Evolutionary conservation across 2,797 vertebrate species (phyloP).

Genomic region (Neostethus bicornis): DNA sequence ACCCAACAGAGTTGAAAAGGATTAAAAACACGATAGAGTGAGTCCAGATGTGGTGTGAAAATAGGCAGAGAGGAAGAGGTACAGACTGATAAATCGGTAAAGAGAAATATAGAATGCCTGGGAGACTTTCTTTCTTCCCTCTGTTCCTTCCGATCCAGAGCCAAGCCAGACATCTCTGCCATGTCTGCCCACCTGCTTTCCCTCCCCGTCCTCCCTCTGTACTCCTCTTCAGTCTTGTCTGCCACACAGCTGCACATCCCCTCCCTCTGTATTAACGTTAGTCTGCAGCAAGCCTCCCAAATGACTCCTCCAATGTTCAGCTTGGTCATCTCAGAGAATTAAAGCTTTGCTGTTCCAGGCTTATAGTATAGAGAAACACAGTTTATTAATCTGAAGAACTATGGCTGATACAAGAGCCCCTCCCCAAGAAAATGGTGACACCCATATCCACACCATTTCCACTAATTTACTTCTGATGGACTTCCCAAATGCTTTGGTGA

Average conservation of each 20-base stretch:
- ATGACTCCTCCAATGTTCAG: slow-evolving; percentile 44
- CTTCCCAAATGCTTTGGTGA: not conserved
- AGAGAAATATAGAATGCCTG: slow-evolving; percentile 58
- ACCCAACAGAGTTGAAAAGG: slow-evolving; percentile 47
- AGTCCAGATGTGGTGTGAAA: slow-evolving; percentile 70
- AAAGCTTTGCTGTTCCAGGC: slow-evolving; percentile 24
- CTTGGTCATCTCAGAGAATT: slow-evolving; percentile 34
- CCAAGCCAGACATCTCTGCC: slow-evolving; percentile 66
- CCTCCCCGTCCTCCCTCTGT: slow-evolving; percentile 55
- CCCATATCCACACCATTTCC: not conserved
- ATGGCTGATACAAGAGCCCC: slow-evolving; percentile 20
- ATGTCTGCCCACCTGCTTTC: slow-evolving; percentile 65
- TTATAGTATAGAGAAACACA: slow-evolving; percentile 25
- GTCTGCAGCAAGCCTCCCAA: slow-evolving; percentile 43
- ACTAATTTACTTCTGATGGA: not conserved
- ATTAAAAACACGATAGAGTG: slow-evolving; percentile 31
- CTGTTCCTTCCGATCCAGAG: slow-evolving; percentile 55
- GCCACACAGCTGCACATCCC: slow-evolving; percentile 67
- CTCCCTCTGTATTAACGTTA: slow-evolving; percentile 44
- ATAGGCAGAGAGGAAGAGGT: slow-evolving; percentile 51
- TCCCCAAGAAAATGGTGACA: slow-evolving; percentile 1
- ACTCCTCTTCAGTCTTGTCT: slow-evolving; percentile 59
- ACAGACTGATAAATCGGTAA: slow-evolving; percentile 62
- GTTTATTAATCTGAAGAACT: slow-evolving; percentile 30
- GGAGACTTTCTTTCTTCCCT: slow-evolving; percentile 64